Evolutionary conservation across 2,113 vertebrate genomes (phyloP).

Genomic region (Nibea albiflora): DNA sequence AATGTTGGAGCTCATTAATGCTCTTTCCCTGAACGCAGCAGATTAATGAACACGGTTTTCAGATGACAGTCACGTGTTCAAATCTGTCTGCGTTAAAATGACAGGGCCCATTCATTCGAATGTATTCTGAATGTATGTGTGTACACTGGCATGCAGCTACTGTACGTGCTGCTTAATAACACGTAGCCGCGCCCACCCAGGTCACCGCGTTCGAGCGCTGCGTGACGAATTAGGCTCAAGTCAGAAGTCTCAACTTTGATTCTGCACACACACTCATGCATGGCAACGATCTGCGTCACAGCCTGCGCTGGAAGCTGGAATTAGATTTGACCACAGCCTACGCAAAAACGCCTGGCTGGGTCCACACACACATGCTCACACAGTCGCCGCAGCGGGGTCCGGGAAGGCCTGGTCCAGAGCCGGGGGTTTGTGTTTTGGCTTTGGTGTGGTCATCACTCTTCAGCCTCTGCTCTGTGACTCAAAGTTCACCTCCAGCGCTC

Average conservation of each 20-base stretch:
- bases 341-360: constrained; percentile 21
- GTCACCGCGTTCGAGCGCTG: neutral
- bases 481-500: constrained; percentile 28
- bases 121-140: neutral
- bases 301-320: constrained; percentile 16
- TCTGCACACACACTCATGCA: neutral
- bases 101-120: neutral
- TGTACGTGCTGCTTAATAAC: neutral
- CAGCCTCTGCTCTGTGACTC: constrained; percentile 6
- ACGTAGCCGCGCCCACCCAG: neutral
- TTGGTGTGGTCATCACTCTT: constrained; percentile 3
- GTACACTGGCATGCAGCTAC: neutral
- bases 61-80: neutral
- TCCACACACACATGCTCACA: constrained; percentile 18
- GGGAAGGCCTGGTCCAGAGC: constrained; percentile 21
- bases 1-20: too few relatives aligned
- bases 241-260: neutral
- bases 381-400: constrained; percentile 18
- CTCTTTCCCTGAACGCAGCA: too few relatives aligned
- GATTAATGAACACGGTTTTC: too few relatives aligned
- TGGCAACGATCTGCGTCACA: constrained; percentile 43
- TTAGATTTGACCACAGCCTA: constrained; percentile 47
- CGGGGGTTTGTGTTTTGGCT: constrained; percentile 36
- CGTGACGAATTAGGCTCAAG: constrained; percentile 1
- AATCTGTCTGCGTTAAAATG: neutral